Evolutionary conservation across 2,113 vertebrate genomes (phyloP).

Genomic region (Alouatta palliata): DNA sequence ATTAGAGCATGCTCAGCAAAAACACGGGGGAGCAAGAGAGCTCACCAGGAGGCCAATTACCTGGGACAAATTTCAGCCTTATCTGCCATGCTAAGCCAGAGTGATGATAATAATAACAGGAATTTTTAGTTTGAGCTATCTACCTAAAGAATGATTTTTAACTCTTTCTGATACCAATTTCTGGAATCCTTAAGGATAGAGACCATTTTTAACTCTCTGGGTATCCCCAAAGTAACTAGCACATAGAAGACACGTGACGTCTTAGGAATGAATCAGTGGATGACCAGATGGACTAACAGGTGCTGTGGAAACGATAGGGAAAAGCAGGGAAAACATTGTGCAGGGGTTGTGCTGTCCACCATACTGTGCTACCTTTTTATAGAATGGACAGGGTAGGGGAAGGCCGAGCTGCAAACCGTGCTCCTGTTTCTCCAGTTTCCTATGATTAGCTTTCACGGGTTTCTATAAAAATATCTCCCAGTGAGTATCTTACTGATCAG

Average conservation of each 20-base stretch:
- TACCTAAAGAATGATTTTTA: conserved; percentile 21
- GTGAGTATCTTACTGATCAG: neutral
- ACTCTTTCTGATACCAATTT: neutral
- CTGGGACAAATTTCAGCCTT: conserved; percentile 36
- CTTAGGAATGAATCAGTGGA: neutral
- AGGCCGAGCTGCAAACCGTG: neutral
- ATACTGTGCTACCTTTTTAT: neutral
- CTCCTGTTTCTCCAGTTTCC: neutral
- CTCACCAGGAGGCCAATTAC: conserved; percentile 58
- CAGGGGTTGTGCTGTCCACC: neutral
- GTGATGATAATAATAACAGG: neutral
- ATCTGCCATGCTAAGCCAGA: conserved; percentile 21
- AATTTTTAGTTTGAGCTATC: conserved; percentile 52
- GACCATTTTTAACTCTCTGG: neutral
- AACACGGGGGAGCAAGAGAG: neutral
- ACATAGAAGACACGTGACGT: neutral
- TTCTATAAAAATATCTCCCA: neutral
- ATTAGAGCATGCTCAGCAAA: neutral
- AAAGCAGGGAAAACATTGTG: neutral
- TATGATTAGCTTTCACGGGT: neutral
- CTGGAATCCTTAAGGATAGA: neutral
- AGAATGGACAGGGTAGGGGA: neutral
- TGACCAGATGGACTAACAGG: neutral
- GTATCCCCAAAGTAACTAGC: neutral
- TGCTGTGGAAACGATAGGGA: neutral